Conservation (phyloP, 2,113 vertebrate genomes). For the Rattus rattus region DNA sequence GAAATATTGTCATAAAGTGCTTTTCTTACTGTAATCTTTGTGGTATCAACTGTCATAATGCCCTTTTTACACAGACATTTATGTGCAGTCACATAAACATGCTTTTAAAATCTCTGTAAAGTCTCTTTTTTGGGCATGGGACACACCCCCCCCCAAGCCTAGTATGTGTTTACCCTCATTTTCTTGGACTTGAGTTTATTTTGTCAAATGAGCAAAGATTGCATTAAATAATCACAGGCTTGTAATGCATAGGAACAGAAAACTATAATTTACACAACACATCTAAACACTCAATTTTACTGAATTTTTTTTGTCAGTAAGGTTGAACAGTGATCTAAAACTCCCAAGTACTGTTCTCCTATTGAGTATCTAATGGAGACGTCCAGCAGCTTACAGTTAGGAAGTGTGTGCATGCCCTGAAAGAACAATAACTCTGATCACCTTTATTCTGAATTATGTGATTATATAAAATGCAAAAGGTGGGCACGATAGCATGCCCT, state of each 20-base stretch:
- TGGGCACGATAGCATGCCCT: not conserved
- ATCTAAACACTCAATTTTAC: slow-evolving; percentile 24
- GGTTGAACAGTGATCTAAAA: slow-evolving; percentile 33
- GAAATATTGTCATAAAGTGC: slow-evolving; percentile 90
- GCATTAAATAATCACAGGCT: slow-evolving; percentile 31
- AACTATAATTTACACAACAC: slow-evolving; percentile 28
- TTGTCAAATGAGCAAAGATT: slow-evolving; percentile 58
- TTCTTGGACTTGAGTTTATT: slow-evolving; percentile 60
- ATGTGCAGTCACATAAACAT: slow-evolving; percentile 91
- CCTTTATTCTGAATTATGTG: not conserved
- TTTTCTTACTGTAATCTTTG: slow-evolving; percentile 92
- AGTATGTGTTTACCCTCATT: not conserved
- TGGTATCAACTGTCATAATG: slow-evolving; percentile 90
- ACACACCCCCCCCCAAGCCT: slow-evolving; percentile 10
- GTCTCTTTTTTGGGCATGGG: slow-evolving; percentile 86
- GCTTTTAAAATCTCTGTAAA: slow-evolving; percentile 87
- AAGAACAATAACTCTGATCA: not conserved
- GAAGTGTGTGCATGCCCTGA: not conserved
- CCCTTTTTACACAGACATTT: slow-evolving; percentile 91
- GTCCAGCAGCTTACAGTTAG: not conserved
- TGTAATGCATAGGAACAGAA: slow-evolving; percentile 13
- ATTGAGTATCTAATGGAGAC: not conserved
- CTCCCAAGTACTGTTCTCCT: not conserved
- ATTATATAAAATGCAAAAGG: not conserved
- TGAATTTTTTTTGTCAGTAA: not conserved